Percentiles rank a stretch among this genome's conserved stretches.
phyloP scores from a whole-genome alignment of 2,888 invertebrate species.

The Ischnura elegans region DNA sequence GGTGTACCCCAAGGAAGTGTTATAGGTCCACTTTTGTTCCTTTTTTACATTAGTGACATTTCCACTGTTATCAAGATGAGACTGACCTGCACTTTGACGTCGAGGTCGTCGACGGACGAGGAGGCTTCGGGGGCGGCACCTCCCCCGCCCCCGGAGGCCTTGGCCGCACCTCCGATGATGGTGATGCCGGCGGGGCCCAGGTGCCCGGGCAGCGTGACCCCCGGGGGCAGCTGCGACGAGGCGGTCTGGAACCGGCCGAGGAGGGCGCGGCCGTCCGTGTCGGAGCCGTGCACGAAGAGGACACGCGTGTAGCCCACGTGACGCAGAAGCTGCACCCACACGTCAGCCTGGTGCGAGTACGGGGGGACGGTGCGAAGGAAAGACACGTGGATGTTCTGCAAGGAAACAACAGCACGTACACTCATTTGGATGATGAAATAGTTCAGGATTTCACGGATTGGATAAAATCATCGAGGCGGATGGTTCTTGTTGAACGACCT shows the following conservation, averaged over 20 bases:
- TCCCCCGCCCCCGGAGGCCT: not conserved
- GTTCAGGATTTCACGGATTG: too few species aligned
- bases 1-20: too few species aligned
- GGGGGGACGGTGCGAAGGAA: constrained; percentile 98
- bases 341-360: constrained; percentile 98
- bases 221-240: constrained; percentile 77
- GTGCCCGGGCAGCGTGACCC: constrained; percentile 9
- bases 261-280: constrained; percentile 96
- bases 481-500: too few species aligned
- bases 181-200: not conserved
- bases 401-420: too few species aligned
- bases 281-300: constrained; percentile 96
- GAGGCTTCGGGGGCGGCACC: constrained; percentile 77
- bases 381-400: constrained; percentile 96
- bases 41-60: too few species aligned
- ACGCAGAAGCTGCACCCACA: constrained; percentile 96
- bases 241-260: constrained; percentile 96
- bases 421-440: too few species aligned
- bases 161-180: not conserved
- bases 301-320: constrained; percentile 92
- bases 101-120: constrained; percentile 93
- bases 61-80: too few species aligned
- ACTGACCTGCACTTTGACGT: constrained; percentile 89
- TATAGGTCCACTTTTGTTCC: too few species aligned
- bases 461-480: too few species aligned